Percentiles rank a stretch among this genome's conserved stretches.
Conservation (phyloP, 2,888 invertebrate genomes). For the Azorinus chamasolen region DNA sequence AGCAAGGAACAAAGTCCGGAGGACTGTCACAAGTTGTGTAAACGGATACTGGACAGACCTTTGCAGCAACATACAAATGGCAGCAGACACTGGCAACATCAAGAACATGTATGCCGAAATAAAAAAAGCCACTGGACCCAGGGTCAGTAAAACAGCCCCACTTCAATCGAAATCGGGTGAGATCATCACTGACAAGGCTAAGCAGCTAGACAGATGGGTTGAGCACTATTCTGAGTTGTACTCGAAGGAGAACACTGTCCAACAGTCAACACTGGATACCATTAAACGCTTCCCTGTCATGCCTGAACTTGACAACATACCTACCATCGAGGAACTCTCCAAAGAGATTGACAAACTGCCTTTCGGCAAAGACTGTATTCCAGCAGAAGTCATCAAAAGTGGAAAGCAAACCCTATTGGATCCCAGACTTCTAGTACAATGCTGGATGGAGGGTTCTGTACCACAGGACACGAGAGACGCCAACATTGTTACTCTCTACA, state of each 20-base stretch:
- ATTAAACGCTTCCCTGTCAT: conserved; percentile 5
- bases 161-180: conserved; percentile 6
- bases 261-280: conserved; percentile 2
- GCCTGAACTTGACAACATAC: conserved; percentile 13
- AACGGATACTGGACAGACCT: conserved; percentile 10
- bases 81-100: conserved; percentile 6
- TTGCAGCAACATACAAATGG: neutral
- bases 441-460: no score
- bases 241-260: no score
- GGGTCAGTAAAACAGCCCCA: neutral
- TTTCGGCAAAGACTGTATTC: conserved; percentile 9
- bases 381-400: no score
- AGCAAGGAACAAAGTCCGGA: neutral
- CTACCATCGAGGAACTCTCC: neutral
- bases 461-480: no score
- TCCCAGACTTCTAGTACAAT: no score
- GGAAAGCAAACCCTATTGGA: no score
- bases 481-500: no score
- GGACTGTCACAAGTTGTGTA: neutral
- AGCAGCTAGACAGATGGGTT: no score
- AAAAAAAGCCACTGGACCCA: conserved; percentile 6
- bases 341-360: conserved; percentile 3
- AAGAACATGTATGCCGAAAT: conserved; percentile 14
- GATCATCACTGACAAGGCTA: conserved; percentile 1
- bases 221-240: no score